These are phyloP conservation scores for Frankliniella intonsa DNA, from an alignment of 2,888 invertebrate genomes.

Conservation along the genomic window DNA sequence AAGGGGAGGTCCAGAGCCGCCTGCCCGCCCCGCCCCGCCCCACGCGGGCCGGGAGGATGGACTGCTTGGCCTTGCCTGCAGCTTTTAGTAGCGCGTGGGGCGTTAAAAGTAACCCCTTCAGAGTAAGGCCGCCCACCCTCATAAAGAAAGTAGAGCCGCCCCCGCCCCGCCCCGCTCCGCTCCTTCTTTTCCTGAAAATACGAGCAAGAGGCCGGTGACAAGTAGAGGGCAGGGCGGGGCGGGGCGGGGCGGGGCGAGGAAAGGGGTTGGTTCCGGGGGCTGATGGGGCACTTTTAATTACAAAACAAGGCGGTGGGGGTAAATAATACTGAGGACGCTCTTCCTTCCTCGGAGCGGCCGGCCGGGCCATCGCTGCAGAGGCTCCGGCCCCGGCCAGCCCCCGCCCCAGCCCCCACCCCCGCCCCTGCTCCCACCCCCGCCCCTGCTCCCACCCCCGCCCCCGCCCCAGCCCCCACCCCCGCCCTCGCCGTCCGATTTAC, in stretches of 20 bases:
- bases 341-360: neutral
- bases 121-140: constrained; percentile 11
- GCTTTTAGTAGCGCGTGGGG: no score
- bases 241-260: neutral
- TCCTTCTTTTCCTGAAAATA: neutral
- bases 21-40: no score
- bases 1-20: no score
- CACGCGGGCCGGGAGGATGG: no score
- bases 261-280: neutral
- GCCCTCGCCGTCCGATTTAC: constrained; percentile 3
- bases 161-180: no score
- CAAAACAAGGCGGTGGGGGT: constrained; percentile 17
- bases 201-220: constrained; percentile 2
- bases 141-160: neutral
- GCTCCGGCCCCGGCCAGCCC: neutral
- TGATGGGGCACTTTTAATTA: constrained; percentile 23
- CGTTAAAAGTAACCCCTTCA: neutral
- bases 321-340: neutral
- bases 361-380: neutral
- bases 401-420: neutral
- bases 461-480: neutral
- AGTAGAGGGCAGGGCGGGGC: neutral
- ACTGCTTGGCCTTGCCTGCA: no score
- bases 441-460: neutral
- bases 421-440: no score